These are phyloP conservation scores for Sinocyclocheilus rhinocerous DNA, from an alignment of 2,113 vertebrate species.

Conservation along the genomic window DNA sequence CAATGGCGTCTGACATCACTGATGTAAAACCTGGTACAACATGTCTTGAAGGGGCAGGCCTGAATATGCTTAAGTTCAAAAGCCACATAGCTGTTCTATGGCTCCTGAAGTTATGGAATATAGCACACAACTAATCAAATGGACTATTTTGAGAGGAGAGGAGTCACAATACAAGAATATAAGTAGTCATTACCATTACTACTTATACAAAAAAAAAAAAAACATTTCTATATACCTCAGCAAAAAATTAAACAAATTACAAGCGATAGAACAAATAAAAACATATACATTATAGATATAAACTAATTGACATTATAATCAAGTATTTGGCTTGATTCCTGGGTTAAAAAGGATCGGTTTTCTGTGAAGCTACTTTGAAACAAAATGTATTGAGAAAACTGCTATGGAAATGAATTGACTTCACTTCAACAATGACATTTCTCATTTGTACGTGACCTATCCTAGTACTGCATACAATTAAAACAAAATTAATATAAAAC, in stretches of 20 bases:
- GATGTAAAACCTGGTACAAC: background rate
- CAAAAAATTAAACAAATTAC: background rate
- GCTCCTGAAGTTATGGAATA: background rate
- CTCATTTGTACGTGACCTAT: background rate
- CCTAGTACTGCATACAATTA: background rate
- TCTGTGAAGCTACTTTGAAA: background rate
- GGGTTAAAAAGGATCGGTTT: background rate
- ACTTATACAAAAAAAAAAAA: too few species aligned
- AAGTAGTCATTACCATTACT: too few species aligned
- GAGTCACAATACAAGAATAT: too few species aligned
- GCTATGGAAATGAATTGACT: too few species aligned
- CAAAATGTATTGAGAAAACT: background rate
- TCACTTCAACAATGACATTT: background rate
- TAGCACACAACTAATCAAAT: background rate
- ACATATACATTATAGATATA: background rate
- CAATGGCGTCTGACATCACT: background rate
- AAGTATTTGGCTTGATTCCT: background rate
- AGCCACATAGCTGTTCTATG: background rate
- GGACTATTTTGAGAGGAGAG: too few species aligned
- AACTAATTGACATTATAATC: background rate
- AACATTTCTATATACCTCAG: too few species aligned
- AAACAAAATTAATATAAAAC: background rate
- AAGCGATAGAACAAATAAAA: background rate
- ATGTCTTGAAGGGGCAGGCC: background rate
- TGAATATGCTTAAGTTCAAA: background rate